Percentiles rank a stretch among this genome's conserved stretches.
Conservation (phyloP, 2,113 vertebrate genomes). For the Nymphicus hollandicus region DNA sequence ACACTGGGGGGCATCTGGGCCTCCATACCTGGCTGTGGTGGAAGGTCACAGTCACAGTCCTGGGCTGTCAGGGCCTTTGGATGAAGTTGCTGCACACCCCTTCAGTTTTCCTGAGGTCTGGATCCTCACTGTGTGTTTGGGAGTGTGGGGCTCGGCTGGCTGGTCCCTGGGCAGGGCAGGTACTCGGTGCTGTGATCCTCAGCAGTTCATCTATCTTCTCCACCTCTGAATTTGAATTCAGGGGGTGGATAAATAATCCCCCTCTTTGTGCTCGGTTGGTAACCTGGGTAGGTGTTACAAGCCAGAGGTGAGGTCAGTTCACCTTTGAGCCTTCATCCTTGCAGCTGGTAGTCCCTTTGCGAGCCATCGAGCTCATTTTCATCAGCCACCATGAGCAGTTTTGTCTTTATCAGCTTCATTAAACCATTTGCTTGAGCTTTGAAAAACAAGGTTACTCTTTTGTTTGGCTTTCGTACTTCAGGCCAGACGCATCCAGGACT, state of each 20-base stretch:
- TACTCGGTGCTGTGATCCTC: not conserved
- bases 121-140: rapidly evolving
- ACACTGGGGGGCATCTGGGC: not conserved
- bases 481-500: not conserved
- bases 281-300: not conserved
- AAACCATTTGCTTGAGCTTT: not conserved
- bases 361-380: not conserved
- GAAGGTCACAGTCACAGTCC: not conserved
- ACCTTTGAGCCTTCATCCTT: not conserved
- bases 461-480: not conserved
- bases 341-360: not conserved
- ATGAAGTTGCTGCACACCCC: not conserved
- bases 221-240: not conserved
- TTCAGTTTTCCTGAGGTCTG: not conserved
- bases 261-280: not conserved
- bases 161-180: not conserved
- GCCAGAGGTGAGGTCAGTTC: not conserved
- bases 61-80: not conserved
- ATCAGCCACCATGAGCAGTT: not conserved
- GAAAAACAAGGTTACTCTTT: not conserved
- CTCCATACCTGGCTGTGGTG: not conserved
- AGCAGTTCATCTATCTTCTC: not conserved
- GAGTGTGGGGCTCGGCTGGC: not conserved
- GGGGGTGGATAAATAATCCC: not conserved
- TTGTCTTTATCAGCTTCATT: not conserved